Conservation (phyloP, 1,140 invertebrate genomes). For the Drosophila ficusphila region DNA sequence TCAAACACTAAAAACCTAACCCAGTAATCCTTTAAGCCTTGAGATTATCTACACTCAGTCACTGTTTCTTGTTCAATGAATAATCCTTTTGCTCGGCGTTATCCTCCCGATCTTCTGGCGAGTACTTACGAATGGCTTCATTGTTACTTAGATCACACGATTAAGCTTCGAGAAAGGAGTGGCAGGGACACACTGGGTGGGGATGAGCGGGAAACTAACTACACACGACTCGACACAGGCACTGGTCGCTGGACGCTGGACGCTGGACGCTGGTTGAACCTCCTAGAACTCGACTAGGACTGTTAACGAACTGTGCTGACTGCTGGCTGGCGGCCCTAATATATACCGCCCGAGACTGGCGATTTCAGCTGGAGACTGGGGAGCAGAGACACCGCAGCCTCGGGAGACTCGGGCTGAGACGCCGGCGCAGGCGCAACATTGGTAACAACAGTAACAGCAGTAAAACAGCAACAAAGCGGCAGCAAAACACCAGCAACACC, state of each 20-base stretch:
- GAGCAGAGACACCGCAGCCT: slow-evolving; percentile 24
- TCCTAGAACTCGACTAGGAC: slow-evolving; percentile 84
- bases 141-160: slow-evolving; percentile 66
- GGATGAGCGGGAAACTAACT: slow-evolving; percentile 44
- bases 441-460: slow-evolving; percentile 27
- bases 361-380: slow-evolving; percentile 27
- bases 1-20: too few relatives aligned
- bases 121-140: slow-evolving; percentile 80
- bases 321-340: slow-evolving; percentile 70
- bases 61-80: background rate
- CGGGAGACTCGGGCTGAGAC: slow-evolving; percentile 28
- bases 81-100: background rate
- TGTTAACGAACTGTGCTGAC: slow-evolving; percentile 84
- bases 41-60: background rate
- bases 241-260: slow-evolving; percentile 69
- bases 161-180: slow-evolving; percentile 40
- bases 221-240: slow-evolving; percentile 59
- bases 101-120: slow-evolving; percentile 25
- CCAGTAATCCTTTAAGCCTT: background rate
- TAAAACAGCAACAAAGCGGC: too few relatives aligned
- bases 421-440: slow-evolving; percentile 37
- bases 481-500: slow-evolving; percentile 33
- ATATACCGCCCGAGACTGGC: slow-evolving; percentile 70
- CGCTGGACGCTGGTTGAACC: slow-evolving; percentile 79
- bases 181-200: slow-evolving; percentile 29